Conservation (phyloP, 2,797 vertebrate genomes). For the Okamejei kenojei region DNA sequence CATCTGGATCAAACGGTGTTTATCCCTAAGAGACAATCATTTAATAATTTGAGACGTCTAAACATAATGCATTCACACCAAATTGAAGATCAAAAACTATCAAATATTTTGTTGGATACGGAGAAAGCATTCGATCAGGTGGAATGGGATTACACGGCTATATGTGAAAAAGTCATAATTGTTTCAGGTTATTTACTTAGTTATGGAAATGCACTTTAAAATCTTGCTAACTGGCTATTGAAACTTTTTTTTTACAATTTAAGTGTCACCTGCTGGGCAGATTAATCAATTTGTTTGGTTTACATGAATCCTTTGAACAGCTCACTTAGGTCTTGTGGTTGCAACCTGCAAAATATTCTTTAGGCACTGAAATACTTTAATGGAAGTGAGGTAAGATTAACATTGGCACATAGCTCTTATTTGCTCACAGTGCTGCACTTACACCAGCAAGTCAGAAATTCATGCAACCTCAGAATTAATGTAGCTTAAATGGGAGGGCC, state of each 20-base stretch:
- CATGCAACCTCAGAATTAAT: conserved; percentile 1
- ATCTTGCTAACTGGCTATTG: not conserved
- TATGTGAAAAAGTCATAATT: not conserved
- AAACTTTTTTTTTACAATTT: not conserved
- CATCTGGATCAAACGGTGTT: too few relatives aligned
- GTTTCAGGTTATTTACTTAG: not conserved
- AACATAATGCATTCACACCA: too few relatives aligned
- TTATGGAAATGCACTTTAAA: not conserved
- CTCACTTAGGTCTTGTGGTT: not conserved
- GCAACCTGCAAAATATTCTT: not conserved
- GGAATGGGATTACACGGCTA: too few relatives aligned
- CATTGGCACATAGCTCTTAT: not conserved
- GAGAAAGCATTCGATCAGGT: too few relatives aligned
- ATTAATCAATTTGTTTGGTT: not conserved
- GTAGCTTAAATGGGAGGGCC: not conserved
- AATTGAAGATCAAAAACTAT: too few relatives aligned
- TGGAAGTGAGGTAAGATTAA: not conserved
- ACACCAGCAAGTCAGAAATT: not conserved
- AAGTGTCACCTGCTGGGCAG: not conserved
- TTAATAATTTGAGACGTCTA: too few relatives aligned
- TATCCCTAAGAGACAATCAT: too few relatives aligned
- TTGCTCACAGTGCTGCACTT: not conserved
- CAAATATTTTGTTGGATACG: too few relatives aligned
- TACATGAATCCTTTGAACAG: not conserved
- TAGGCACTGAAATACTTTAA: not conserved